A percentile compares a stretch with the other conserved stretches of the same genome.
Conservation (phyloP, 2,797 vertebrate species). For the Spinibarbus caldwelli region DNA sequence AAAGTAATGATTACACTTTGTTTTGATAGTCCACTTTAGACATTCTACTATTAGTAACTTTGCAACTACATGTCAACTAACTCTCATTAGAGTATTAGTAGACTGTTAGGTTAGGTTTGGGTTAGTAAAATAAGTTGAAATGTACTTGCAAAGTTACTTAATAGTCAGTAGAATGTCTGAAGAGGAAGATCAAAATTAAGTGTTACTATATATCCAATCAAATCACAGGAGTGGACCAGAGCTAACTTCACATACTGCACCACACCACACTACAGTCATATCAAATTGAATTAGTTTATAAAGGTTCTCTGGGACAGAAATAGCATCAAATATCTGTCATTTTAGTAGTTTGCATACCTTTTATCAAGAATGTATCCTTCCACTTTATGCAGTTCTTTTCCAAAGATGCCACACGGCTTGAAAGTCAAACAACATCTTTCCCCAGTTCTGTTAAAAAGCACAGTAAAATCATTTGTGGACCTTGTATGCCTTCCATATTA, state of each 20-base stretch:
- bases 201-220: background rate
- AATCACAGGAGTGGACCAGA: too few relatives aligned
- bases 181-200: background rate
- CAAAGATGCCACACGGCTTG: slow-evolving; percentile 95
- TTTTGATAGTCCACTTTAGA: too few relatives aligned
- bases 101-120: too few relatives aligned
- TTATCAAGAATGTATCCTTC: slow-evolving; percentile 98
- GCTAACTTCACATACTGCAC: too few relatives aligned
- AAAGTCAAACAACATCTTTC: slow-evolving; percentile 93
- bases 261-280: background rate
- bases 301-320: background rate
- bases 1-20: too few relatives aligned
- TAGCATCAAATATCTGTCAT: background rate
- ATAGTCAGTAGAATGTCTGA: background rate
- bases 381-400: slow-evolving; percentile 97
- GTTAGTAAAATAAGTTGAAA: too few relatives aligned
- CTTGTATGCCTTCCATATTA: background rate
- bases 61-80: too few relatives aligned
- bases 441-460: slow-evolving; percentile 83
- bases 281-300: background rate
- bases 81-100: too few relatives aligned
- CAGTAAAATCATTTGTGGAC: slow-evolving; percentile 29
- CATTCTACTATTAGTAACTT: too few relatives aligned
- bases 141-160: background rate
- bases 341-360: slow-evolving; percentile 78